These are phyloP conservation scores for Pegea sp. DNA, from an alignment of 23 tunicate genomes.

Conservation along the genomic window DNA sequence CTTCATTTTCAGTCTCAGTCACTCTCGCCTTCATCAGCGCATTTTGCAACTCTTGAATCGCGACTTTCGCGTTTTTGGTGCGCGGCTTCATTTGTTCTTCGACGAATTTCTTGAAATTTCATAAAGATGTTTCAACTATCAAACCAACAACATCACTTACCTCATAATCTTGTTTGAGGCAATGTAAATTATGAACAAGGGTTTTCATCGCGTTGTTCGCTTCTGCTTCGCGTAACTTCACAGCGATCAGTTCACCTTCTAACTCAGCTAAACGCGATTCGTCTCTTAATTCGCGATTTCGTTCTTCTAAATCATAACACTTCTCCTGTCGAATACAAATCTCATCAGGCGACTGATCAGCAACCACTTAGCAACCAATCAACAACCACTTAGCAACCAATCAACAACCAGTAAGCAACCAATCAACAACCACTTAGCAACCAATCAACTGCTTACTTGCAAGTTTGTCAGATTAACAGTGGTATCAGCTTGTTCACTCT, in stretches of 20 bases:
- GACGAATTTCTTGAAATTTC: no score
- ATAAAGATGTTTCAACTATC: no score
- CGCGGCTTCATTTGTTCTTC: slow-evolving; percentile 3
- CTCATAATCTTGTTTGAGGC: slow-evolving; percentile 62
- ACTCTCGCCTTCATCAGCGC: slow-evolving; percentile 26
- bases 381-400: no score
- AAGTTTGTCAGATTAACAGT: slow-evolving; percentile 17
- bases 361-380: no score
- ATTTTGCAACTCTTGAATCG: slow-evolving; percentile 62
- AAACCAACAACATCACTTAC: slow-evolving; percentile 16
- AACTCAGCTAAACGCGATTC: slow-evolving; percentile 30
- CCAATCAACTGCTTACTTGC: slow-evolving; percentile 17
- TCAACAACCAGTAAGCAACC: no score
- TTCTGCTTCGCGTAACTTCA: slow-evolving; percentile 78
- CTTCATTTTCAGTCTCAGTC: no score
- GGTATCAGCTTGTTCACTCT: slow-evolving; percentile 61
- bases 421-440: no score
- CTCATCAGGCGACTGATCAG: no score
- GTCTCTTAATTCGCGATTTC: slow-evolving; percentile 37
- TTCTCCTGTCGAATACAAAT: no score
- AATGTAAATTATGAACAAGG: slow-evolving; percentile 30
- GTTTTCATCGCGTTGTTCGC: slow-evolving; percentile 25
- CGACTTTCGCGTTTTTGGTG: slow-evolving; percentile 33
- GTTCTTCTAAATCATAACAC: slow-evolving; percentile 26
- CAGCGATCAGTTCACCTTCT: slow-evolving; percentile 76